Base-by-base conservation (phyloP, 2,113 vertebrate species). In the Thunnus thynnus region DNA sequence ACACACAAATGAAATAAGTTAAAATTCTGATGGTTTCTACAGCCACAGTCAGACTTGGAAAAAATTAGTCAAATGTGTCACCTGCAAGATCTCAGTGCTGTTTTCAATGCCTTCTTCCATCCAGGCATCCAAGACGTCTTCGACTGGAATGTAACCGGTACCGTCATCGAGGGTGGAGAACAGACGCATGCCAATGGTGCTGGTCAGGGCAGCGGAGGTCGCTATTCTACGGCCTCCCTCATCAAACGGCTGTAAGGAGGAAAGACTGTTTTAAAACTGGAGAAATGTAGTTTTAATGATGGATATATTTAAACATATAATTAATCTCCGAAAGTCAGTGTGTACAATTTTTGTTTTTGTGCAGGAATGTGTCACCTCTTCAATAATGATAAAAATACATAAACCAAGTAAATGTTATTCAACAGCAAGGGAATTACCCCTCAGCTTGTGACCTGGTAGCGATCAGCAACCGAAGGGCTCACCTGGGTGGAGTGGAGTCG, bases 401-500 rank as follows among this genome's bases (percentile, higher is more conserved):
- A 32, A 60, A 41, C 1, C 12, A 44, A n/a, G 9, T 6, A 25
- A 50, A 41, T 41, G 9, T 41, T 41, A 16, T 48, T 36, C 5
- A 12, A 65, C 16, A 32, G 72, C 44, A 58, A 63, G 27, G 44
- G 48, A 86, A 73, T 68, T 7, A 18, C 3, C 1, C 20, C 1
- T 25, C 72, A 18, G 65, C 10, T 14, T 9, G 10, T 16, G 13
- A 72, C 17, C 11, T 62, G 2, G 4, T 18, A 18, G 16, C 73
- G 57, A 50, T 62, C 1, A 11, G 18, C 13, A 14, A 64, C 56
- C 18, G 61, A 11, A 11, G 0, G 6, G 3, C 12, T 5, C 92
- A 99, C 98, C 96, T 99, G 98, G 86, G 97, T 97, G 82, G 97
- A 99, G 81, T 98, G 97, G 74, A 95, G 97, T 1, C 97, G 94